Base-by-base conservation (phyloP, 1,140 invertebrate genomes). In the Heliconius nattereri region DNA sequence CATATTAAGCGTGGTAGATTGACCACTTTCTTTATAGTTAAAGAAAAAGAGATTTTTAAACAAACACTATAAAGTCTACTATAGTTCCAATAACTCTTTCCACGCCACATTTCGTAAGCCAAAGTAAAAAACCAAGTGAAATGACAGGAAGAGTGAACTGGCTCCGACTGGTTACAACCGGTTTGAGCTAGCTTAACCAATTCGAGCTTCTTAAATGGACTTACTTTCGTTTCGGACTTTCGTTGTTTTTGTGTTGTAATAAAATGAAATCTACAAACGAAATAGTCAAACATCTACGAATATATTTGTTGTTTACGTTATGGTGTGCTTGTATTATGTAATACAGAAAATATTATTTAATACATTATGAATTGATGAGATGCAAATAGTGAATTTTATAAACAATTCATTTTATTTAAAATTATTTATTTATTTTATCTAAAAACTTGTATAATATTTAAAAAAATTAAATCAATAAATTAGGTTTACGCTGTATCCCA, bases 71-170 rank as follows among this genome's bases (percentile, higher is more conserved):
- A 66, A 7, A 70, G 57, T 13, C 11, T 20, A 60, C 23, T 60
- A 23, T 60, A n/a, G 20, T 11, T 20, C 54, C 23, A 70, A 20
- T 74, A 74, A 32, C 54, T 66, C n/a, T 16, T 60, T 72, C 66
- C 37, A 66, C 9, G 11, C 26, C 9, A 13, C 6, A 75, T 54
- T 79, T 75, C 35, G 72, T 79, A 71, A 76, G 74, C 20, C 40
- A 52, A 26, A 52, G 37, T 75, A 37, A 71, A 49, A 85, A 82
- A 85, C 81, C 71, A 80, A 85, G 84, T 86, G 85, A 89, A 89
- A 89, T 83, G 88, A 85, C 85, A 87, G 88, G 84, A 87, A 89
- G 85, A 85, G 35, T 79, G 78, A 72, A 75, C 37, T 26, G 82
- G 83, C 81, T 81, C 29, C 32, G 73, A 81, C 79, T 26, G 80